Percentiles rank a stretch among this genome's conserved stretches.
Evolutionary conservation across 2,888 invertebrate species (phyloP).

Genomic region (Chrysolina haemoptera): DNA sequence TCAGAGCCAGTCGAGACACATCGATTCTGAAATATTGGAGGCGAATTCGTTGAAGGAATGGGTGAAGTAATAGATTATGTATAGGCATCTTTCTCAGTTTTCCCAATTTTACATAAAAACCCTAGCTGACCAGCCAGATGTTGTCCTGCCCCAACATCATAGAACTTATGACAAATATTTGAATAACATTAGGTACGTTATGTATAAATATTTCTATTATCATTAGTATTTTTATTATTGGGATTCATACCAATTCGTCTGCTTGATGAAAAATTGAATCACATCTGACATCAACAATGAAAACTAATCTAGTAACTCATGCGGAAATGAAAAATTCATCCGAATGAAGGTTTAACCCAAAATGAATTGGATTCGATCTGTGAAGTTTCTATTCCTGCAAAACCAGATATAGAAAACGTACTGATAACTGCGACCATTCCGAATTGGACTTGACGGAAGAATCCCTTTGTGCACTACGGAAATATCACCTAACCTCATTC

Average conservation of each 20-base stretch:
- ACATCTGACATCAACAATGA: not conserved
- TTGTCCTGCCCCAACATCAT: no score
- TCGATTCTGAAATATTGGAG: not conserved
- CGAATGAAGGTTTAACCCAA: not conserved
- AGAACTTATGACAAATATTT: no score
- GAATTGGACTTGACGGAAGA: slow-evolving; percentile 15
- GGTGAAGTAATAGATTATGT: no score
- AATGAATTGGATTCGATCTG: not conserved
- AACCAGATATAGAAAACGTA: not conserved
- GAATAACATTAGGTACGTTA: no score
- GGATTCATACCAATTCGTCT: not conserved
- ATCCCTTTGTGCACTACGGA: slow-evolving; percentile 8
- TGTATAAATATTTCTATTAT: no score
- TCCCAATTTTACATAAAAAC: not conserved
- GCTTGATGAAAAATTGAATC: not conserved
- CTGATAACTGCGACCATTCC: not conserved
- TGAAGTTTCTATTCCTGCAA: not conserved
- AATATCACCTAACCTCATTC: slow-evolving; percentile 2
- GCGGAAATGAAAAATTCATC: slow-evolving; percentile 9
- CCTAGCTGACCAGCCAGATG: no score
- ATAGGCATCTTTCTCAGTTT: not conserved
- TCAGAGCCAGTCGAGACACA: not conserved
- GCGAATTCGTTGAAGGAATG: no score
- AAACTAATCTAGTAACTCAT: not conserved
- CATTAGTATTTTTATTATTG: no score